phyloP scores from a whole-genome alignment of 2,797 vertebrate genomes.

The Podargus strigoides region DNA sequence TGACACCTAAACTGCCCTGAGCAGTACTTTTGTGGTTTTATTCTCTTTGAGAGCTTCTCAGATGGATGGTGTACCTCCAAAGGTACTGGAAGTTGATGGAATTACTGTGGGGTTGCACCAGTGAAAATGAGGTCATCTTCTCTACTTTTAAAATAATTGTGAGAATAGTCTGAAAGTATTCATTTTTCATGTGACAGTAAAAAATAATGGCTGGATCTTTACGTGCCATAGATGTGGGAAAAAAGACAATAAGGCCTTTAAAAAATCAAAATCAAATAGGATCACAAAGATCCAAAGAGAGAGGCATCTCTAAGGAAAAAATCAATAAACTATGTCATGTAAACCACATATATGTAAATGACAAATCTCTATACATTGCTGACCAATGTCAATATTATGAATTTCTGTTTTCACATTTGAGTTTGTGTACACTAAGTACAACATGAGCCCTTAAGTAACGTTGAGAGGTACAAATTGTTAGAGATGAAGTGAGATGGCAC shows the following conservation, averaged over 20 bases:
- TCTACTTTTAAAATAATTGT: not conserved
- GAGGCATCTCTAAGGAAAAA: not conserved
- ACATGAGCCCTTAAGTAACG: not conserved
- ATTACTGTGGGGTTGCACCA: not conserved
- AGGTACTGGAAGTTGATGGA: not conserved
- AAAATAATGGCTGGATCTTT: not conserved
- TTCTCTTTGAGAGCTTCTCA: not conserved
- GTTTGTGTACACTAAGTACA: not conserved
- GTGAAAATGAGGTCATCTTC: not conserved
- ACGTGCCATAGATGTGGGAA: not conserved
- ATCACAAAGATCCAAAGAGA: not conserved
- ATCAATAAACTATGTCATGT: not conserved
- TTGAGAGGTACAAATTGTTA: not conserved
- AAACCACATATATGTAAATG: not conserved
- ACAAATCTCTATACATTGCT: not conserved
- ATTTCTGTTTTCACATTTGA: not conserved
- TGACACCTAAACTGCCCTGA: not conserved
- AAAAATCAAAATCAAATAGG: not conserved
- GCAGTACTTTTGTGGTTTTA: not conserved
- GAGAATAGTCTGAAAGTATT: not conserved
- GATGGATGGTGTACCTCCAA: not conserved
- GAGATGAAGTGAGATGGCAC: not conserved
- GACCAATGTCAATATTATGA: not conserved
- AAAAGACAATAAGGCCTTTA: not conserved
- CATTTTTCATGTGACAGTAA: not conserved